Evolutionary conservation across 2,797 vertebrate genomes (phyloP).

Genomic region (Tinamus major): DNA sequence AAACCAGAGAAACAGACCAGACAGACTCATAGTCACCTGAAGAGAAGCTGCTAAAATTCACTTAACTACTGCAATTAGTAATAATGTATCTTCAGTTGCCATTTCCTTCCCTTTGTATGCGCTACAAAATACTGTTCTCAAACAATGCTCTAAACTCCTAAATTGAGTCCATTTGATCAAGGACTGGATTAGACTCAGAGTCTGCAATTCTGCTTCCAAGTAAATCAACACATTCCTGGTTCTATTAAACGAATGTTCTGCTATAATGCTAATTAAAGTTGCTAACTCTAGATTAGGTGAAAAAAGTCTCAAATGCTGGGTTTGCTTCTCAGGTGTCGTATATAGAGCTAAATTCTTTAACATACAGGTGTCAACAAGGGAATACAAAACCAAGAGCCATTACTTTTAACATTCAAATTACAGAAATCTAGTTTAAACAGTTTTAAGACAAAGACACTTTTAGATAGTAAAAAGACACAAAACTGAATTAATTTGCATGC

Average conservation of each 20-base stretch:
- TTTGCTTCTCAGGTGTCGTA: not conserved
- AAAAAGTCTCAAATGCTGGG: not conserved
- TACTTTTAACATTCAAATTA: not conserved
- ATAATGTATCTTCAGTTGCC: not conserved
- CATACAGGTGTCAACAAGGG: not conserved
- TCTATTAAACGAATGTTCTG: not conserved
- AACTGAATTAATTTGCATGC: slow-evolving; percentile 44
- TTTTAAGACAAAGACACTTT: slow-evolving; percentile 31
- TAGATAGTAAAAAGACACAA: slow-evolving; percentile 8
- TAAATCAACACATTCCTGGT: not conserved
- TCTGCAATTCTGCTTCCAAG: not conserved
- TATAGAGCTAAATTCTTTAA: not conserved
- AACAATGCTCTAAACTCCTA: not conserved
- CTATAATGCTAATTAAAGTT: not conserved
- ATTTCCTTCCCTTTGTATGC: not conserved
- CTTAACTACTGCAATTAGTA: not conserved
- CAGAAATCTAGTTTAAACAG: slow-evolving; percentile 5
- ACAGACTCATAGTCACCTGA: not conserved
- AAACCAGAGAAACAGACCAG: not conserved
- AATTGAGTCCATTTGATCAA: not conserved
- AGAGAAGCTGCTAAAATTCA: not conserved
- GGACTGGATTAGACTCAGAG: not conserved
- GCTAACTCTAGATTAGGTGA: not conserved
- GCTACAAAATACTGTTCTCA: not conserved
- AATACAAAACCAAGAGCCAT: not conserved